Base-by-base conservation (phyloP, 2,888 invertebrate species). In the Embidobia sp. region DNA sequence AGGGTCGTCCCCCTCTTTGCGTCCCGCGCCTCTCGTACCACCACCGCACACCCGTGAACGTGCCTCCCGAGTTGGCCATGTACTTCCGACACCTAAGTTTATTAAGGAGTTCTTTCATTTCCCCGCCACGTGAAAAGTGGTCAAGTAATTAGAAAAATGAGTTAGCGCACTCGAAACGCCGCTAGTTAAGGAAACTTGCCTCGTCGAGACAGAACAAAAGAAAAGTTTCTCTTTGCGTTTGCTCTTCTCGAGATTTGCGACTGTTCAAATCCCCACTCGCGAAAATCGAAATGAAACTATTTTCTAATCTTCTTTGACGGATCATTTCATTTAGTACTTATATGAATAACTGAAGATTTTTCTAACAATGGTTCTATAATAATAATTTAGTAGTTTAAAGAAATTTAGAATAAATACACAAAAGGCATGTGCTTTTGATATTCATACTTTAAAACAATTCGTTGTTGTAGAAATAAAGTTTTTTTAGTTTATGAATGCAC, bases 71-170 rank as follows among this genome's bases (percentile, higher is more conserved):
- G 40, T 48, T 69, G 73, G 79, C 72, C 64, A 57, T 73, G 77
- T 84, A 83, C 83, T 82, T 85, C 79, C 83, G 77, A 80, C 82
- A 76, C 82, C 85, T 82, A 84, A 87, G 85, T 86, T 85, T 84
- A 86, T 86, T 86, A 84, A 77, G 72, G 79, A 84, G 80, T 77
- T 80, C 80, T 80, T 76, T 79, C 63, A 73, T 72, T 79, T 61
- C 75, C 55, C 57, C 63, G 79, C 80, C 82, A 83, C 84, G 84
- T 19, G 67, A 29, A 83, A 84, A 84, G 82, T 82, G 82, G 70
- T 72, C 64, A 76, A 78, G 84, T 88, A 88, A 88, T 88, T 88
- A 88, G 86, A 87, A 87, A 87, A 89, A 87, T 85, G 86, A 88
- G 88, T 88, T 89, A 87, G 81, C 82, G 44, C 70, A 61, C 70